Evolutionary conservation across 2,888 invertebrate genomes (phyloP).

Genomic region (Ectemnius cavifrons): DNA sequence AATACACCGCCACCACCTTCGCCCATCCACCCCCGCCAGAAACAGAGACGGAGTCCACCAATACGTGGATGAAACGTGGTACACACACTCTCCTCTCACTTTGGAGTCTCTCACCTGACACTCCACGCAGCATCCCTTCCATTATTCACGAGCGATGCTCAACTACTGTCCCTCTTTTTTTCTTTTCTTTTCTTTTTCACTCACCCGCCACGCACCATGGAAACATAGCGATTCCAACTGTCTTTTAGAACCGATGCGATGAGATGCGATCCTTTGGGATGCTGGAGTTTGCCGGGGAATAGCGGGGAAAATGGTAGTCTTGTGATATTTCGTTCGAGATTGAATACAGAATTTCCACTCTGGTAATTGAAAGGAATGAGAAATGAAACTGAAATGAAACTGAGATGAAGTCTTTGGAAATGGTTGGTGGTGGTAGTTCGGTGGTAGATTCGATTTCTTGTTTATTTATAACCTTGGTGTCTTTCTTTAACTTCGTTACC

Average conservation of each 20-base stretch:
- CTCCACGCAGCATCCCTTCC: slow-evolving; percentile 59
- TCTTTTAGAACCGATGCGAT: too few relatives aligned
- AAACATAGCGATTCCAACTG: too few relatives aligned
- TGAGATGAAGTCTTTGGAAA: too few relatives aligned
- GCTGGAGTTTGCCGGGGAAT: too few relatives aligned
- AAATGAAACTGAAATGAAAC: too few relatives aligned
- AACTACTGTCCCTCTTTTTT: slow-evolving; percentile 63
- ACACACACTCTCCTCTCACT: neutral
- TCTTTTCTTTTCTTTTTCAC: slow-evolving; percentile 11
- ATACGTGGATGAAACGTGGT: neutral
- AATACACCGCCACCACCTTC: slow-evolving; percentile 19
- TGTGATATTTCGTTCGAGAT: too few relatives aligned
- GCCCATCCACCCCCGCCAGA: neutral
- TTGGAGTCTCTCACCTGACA: slow-evolving; percentile 29
- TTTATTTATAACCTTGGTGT: neutral
- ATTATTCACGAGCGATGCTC: slow-evolving; percentile 73
- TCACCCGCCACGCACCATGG: slow-evolving; percentile 33
- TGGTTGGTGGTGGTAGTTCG: neutral
- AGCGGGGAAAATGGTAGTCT: too few relatives aligned
- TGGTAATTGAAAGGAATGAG: too few relatives aligned
- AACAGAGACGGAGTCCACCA: neutral
- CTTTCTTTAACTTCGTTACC: neutral
- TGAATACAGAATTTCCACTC: too few relatives aligned
- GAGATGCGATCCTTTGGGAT: too few relatives aligned
- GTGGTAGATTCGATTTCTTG: neutral